Evolutionary conservation across 2,113 vertebrate genomes (phyloP), one percentile per base, ranked within the genome.

Genomic region (Circaetus gallicus): DNA sequence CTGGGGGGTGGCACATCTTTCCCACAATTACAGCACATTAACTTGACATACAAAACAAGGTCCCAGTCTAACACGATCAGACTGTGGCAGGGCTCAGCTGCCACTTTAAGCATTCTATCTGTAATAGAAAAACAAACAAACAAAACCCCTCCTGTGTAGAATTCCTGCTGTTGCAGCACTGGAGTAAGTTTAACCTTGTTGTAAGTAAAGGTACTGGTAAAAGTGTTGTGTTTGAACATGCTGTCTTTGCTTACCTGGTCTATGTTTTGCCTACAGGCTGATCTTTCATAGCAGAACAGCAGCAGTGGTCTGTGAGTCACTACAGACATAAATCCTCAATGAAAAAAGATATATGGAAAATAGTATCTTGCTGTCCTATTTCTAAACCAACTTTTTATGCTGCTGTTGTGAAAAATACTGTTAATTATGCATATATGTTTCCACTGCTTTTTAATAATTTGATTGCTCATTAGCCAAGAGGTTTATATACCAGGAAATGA

Each of bases 141-240:
- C 34, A 58, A 42, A 91, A 78, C 0, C 29, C 10, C 10, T 82
- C 40, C 24, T 61, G 13, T 32, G 16, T 31, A 13, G 20, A 71
- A 43, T 24, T 93, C 26, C 22, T 50, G 36, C 55, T 82, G 38
- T 55, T 17, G 19, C 40, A 72, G 70, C 66, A 47, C 49, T 88
- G 19, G 43, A 65, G 10, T 47, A 32, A 74, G 52, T 71, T 91
- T 71, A 74, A 17, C 26, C 17, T 62, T 84, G 93, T 38, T 66
- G 28, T 78, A 81, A 61, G 74, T n/a, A 87, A 82, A 84, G 17
- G 6, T 24, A 8, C 18, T 28, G 61, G 26, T 84, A 53, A 8
- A 91, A 76, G 45, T 79, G 70, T 42, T 87, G 66, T 94, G 95
- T 96, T 76, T 76, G 78, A 79, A 95, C 94, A 72, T 13, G 88